Conservation (phyloP, 2,888 invertebrate species). For the Himalopsyche japonica region DNA sequence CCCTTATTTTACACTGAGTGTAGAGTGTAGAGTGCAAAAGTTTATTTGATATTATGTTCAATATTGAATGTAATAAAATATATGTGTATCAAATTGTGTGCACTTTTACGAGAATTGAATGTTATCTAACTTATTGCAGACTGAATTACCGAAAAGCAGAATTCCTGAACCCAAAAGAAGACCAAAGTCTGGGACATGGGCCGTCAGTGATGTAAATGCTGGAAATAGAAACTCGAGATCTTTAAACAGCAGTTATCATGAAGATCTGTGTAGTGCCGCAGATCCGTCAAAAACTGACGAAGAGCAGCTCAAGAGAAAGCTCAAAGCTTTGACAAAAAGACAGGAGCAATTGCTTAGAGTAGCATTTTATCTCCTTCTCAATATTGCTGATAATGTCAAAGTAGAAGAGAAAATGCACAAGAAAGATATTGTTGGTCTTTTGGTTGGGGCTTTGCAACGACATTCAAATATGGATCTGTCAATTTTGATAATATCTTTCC, state of each 20-base stretch:
- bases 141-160: slow-evolving; percentile 68
- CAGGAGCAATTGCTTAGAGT: slow-evolving; percentile 92
- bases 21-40: too few species aligned
- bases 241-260: slow-evolving; percentile 71
- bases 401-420: slow-evolving; percentile 98
- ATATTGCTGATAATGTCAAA: slow-evolving; percentile 93
- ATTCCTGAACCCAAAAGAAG: slow-evolving; percentile 74
- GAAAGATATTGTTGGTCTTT: slow-evolving; percentile 85
- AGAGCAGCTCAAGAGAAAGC: slow-evolving; percentile 76
- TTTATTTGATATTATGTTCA: too few species aligned
- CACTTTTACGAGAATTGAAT: neutral
- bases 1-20: too few species aligned
- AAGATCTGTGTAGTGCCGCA: slow-evolving; percentile 62
- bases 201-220: slow-evolving; percentile 56
- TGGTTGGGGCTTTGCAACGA: slow-evolving; percentile 86
- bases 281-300: slow-evolving; percentile 65
- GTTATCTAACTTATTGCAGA: slow-evolving; percentile 48
- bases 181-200: slow-evolving; percentile 78
- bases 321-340: slow-evolving; percentile 82
- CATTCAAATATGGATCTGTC: slow-evolving; percentile 84
- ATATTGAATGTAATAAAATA: neutral
- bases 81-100: neutral
- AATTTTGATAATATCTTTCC: slow-evolving; percentile 87
- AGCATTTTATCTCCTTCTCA: slow-evolving; percentile 88
- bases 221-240: slow-evolving; percentile 61